Percentiles rank a stretch among this genome's conserved stretches.
phyloP scores from a whole-genome alignment of 1,140 invertebrate species.

The Saccostrea echinata region DNA sequence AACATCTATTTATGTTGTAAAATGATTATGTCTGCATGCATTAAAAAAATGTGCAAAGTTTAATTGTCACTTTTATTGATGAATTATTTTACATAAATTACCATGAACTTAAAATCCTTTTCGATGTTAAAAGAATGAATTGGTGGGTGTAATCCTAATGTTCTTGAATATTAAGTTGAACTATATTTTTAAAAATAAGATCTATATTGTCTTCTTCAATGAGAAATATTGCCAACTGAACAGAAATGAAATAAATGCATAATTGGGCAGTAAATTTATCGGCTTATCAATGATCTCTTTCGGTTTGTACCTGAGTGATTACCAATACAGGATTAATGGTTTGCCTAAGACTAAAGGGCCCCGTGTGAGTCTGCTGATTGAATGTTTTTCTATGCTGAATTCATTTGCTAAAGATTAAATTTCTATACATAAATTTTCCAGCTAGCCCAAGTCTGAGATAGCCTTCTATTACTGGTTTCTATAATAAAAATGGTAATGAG shows the following conservation, averaged over 20 bases:
- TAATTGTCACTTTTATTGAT: too few relatives aligned
- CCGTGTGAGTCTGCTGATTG: neutral
- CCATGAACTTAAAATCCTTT: too few relatives aligned
- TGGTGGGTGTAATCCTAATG: too few relatives aligned
- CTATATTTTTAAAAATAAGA: neutral
- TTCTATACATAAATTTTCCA: slow-evolving; percentile 38
- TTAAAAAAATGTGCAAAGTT: too few relatives aligned
- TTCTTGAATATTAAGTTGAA: neutral
- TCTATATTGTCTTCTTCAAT: neutral
- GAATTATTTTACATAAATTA: too few relatives aligned
- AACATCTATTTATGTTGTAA: too few relatives aligned
- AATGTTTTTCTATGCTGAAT: slow-evolving; percentile 15
- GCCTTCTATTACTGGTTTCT: neutral
- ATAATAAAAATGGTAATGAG: slow-evolving; percentile 17
- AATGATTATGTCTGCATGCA: too few relatives aligned
- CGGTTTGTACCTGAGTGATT: slow-evolving; percentile 10
- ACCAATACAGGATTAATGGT: slow-evolving; percentile 16
- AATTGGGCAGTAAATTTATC: slow-evolving; percentile 14
- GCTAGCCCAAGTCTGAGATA: slow-evolving; percentile 20
- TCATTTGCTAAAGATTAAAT: slow-evolving; percentile 31
- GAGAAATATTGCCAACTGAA: slow-evolving; percentile 15
- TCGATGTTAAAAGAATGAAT: too few relatives aligned
- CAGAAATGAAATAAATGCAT: slow-evolving; percentile 1
- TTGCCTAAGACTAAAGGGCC: neutral
- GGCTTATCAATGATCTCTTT: slow-evolving; percentile 7